Evolutionary conservation across 2,888 invertebrate genomes (phyloP).

Genomic region (Rotaria sp.): DNA sequence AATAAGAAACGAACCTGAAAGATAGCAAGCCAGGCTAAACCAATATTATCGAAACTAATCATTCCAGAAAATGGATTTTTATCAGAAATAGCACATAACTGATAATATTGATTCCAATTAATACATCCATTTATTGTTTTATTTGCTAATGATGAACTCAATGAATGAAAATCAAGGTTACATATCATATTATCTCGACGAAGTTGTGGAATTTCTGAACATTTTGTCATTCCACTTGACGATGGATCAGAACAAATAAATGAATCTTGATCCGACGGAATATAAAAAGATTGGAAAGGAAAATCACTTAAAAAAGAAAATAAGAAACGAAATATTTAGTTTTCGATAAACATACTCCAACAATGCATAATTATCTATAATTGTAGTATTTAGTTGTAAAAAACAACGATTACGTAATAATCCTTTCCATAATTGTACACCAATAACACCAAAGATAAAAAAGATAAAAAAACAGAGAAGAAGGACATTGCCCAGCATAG

Average conservation of each 20-base stretch:
- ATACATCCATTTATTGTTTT: too few relatives aligned
- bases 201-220: too few relatives aligned
- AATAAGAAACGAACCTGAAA: too few relatives aligned
- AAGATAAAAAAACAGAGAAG: slow-evolving; percentile 98
- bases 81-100: slow-evolving; percentile 45
- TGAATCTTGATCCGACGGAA: too few relatives aligned
- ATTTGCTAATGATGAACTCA: too few relatives aligned
- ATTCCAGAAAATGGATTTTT: slow-evolving; percentile 99
- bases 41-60: slow-evolving; percentile 98
- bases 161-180: too few relatives aligned
- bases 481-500: slow-evolving; percentile 94
- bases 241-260: too few relatives aligned
- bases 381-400: slow-evolving; percentile 63
- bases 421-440: slow-evolving; percentile 99
- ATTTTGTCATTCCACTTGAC: too few relatives aligned
- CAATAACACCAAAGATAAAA: slow-evolving; percentile 99
- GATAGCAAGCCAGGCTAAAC: slow-evolving; percentile 98
- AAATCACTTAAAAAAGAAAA: slow-evolving; percentile 43
- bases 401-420: slow-evolving; percentile 87
- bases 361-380: neutral
- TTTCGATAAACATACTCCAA: slow-evolving; percentile 19
- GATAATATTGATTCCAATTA: too few relatives aligned
- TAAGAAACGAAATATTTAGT: neutral
- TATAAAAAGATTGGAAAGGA: too few relatives aligned
- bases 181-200: too few relatives aligned